phyloP scores from a whole-genome alignment of 1,140 invertebrate genomes.

The Apis dorsata region DNA sequence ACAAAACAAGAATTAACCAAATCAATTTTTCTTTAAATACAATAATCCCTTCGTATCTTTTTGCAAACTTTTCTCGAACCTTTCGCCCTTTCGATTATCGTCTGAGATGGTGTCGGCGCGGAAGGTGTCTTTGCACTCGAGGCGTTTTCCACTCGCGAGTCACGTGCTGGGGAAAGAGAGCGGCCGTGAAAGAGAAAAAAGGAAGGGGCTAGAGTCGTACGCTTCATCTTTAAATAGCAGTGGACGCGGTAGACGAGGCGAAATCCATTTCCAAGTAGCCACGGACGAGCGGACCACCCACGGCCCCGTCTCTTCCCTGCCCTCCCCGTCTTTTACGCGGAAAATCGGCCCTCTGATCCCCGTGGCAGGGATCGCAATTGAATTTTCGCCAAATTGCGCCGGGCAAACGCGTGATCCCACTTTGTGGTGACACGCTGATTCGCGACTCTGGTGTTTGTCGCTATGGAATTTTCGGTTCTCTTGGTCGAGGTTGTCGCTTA shows the following conservation, averaged over 20 bases:
- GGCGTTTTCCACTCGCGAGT: slow-evolving; percentile 59
- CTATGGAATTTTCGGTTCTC: background rate
- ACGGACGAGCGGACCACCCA: slow-evolving; percentile 62
- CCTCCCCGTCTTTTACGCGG: slow-evolving; percentile 14
- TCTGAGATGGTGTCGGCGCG: slow-evolving; percentile 63
- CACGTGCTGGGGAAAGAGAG: slow-evolving; percentile 40
- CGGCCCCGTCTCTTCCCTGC: slow-evolving; percentile 29
- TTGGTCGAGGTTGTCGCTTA: too few relatives aligned
- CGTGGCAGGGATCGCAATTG: slow-evolving; percentile 4
- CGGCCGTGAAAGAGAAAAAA: background rate
- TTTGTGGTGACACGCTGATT: background rate
- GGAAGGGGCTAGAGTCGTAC: slow-evolving; percentile 43
- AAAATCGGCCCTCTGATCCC: background rate
- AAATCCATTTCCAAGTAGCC: slow-evolving; percentile 69
- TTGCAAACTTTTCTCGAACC: slow-evolving; percentile 18
- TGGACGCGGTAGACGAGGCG: slow-evolving; percentile 54
- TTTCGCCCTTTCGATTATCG: slow-evolving; percentile 63
- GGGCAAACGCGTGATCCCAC: background rate
- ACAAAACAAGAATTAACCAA: too few relatives aligned
- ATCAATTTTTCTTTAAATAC: too few relatives aligned
- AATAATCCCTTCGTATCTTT: too few relatives aligned
- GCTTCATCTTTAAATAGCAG: slow-evolving; percentile 66
- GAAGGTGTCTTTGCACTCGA: slow-evolving; percentile 73
- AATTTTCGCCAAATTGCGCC: slow-evolving; percentile 20
- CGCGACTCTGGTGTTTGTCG: background rate